Percentiles rank a stretch among this genome's conserved stretches.
Evolutionary conservation across 2,888 invertebrate genomes (phyloP).

Genomic region (Drosophila borborema): DNA sequence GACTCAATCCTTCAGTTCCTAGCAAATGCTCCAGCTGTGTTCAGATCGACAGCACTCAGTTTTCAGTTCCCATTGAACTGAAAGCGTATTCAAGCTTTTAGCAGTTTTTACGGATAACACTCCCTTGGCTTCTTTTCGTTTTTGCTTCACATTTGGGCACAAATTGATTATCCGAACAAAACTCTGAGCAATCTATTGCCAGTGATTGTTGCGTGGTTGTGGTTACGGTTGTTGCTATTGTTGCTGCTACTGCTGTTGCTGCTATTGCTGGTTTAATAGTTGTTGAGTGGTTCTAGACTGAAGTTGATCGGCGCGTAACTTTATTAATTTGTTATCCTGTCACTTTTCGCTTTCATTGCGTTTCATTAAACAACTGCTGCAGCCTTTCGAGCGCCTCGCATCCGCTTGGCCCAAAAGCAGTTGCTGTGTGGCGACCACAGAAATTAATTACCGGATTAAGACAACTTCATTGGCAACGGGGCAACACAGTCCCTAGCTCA

Average conservation of each 20-base stretch:
- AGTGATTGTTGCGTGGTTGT: constrained; percentile 14
- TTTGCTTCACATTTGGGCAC: background rate
- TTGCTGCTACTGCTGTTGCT: background rate
- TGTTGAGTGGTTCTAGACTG: constrained; percentile 37
- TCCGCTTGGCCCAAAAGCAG: background rate
- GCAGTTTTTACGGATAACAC: too few relatives aligned
- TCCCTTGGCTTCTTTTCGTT: background rate
- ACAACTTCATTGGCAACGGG: constrained; percentile 71
- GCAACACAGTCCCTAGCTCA: constrained; percentile 9
- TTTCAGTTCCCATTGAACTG: background rate
- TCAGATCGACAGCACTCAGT: background rate
- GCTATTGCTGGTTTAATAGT: constrained; percentile 32
- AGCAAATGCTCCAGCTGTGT: too few relatives aligned
- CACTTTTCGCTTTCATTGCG: constrained; percentile 66
- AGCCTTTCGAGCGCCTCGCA: constrained; percentile 11
- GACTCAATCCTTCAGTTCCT: too few relatives aligned
- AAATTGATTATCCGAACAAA: constrained; percentile 9
- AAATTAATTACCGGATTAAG: constrained; percentile 81
- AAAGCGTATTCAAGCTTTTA: background rate
- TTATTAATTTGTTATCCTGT: constrained; percentile 79
- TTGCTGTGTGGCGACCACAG: constrained; percentile 58
- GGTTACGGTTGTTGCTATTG: background rate
- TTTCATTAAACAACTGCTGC: constrained; percentile 53
- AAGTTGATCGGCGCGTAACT: constrained; percentile 64
- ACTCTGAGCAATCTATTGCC: background rate